Conservation (phyloP, 2,797 vertebrate species). For the Chlorospingus flavigularis region DNA sequence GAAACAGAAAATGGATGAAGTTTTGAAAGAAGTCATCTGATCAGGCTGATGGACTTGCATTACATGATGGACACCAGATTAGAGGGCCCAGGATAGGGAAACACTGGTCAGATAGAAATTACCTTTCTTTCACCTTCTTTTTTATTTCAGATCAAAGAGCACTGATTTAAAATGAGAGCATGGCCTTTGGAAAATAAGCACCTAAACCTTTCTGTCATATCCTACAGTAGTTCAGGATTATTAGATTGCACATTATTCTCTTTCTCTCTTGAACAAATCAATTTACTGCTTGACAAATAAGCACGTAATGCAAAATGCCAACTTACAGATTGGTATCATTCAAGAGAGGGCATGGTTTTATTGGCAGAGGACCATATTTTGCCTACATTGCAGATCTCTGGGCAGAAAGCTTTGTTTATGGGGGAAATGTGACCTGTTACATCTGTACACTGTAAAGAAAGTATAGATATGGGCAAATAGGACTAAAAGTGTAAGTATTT, state of each 20-base stretch:
- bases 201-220: constrained; percentile 14
- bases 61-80: neutral
- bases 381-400: neutral
- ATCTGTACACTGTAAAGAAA: neutral
- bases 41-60: neutral
- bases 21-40: neutral
- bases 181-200: constrained; percentile 45
- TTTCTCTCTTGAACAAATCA: constrained; percentile 53
- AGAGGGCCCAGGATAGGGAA: neutral
- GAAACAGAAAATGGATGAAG: neutral
- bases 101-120: neutral
- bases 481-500: neutral
- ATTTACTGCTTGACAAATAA: constrained; percentile 69
- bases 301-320: constrained; percentile 55
- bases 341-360: constrained; percentile 40
- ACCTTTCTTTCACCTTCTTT: neutral
- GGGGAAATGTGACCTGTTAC: neutral
- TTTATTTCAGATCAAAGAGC: neutral
- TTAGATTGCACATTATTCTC: neutral
- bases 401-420: constrained; percentile 45
- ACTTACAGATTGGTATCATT: constrained; percentile 58
- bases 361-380: constrained; percentile 24
- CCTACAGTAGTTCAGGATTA: neutral
- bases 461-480: neutral
- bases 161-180: neutral